Evolutionary conservation across 2,113 vertebrate species (phyloP), one percentile per base, ranked within the genome.

Genomic region (Erythrocercus mccallii): DNA sequence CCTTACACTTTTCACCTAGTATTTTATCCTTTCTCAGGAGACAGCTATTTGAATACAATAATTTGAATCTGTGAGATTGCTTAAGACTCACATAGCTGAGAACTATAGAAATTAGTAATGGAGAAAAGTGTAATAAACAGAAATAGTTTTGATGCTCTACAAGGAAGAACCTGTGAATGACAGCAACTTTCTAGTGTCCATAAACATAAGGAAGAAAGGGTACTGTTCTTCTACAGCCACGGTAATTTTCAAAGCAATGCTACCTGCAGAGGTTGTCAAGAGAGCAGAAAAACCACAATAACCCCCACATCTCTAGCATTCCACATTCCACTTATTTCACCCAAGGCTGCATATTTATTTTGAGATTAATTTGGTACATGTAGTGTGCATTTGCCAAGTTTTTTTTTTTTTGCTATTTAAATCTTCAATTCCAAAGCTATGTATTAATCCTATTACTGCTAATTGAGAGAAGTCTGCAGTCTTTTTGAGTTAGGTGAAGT

Each of bases 391-490:
- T 98, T 99, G 98, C 98, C 97, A 99, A 98, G 98, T 60, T n/a
- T 98, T 98, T 97, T 30, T 97, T 98, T 96, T 70, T 42, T 47
- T 84, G 94, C 97, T 97, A 96, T 98, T 99, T 98, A 98, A 99
- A 98, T 97, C 97, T 98, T 97, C 96, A 97, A 70, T 98, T 98
- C 97, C 98, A 98, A 98, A 98, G 98, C 97, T 98, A 97, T 98
- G 94, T 97, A 98, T 97, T 99, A 99, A 99, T 99, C 99, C 99
- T 99, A 98, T 99, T 99, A 99, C 97, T 97, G 95, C 97, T 98
- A 99, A 99, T 99, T 98, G 98, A 99, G 98, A 98, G 98, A 98
- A 98, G 97, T 98, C 96, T 98, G 97, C 97, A 98, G 98, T 98
- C 98, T 98, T 99, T 98, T 98, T 98, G 98, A 98, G 98, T 98